These are phyloP conservation scores for Amaurobius ferox DNA, from an alignment of 2,888 invertebrate species.

Conservation along the genomic window DNA sequence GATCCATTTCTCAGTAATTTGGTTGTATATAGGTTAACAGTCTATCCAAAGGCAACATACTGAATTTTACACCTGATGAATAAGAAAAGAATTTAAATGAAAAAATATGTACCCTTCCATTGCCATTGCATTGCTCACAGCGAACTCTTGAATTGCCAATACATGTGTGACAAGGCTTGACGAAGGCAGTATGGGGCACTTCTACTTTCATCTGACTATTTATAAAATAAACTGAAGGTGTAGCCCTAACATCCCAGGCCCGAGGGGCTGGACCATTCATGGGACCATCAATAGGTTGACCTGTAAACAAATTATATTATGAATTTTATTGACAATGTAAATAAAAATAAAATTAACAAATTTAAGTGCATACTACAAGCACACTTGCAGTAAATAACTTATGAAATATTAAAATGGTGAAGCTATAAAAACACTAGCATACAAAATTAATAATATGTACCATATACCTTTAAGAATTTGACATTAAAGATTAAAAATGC, in stretches of 20 bases:
- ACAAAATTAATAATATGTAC: too few species aligned
- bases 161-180: conserved; percentile 73
- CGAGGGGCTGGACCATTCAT: conserved; percentile 73
- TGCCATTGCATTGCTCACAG: conserved; percentile 48
- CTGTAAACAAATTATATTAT: conserved; percentile 36
- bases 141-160: conserved; percentile 52
- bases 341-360: background rate
- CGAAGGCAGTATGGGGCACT: conserved; percentile 77
- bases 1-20: too few species aligned
- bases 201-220: conserved; percentile 75
- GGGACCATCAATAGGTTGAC: conserved; percentile 75
- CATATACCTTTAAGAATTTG: too few species aligned
- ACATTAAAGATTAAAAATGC: too few species aligned
- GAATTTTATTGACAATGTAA: background rate
- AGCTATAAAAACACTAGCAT: too few species aligned
- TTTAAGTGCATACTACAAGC: background rate
- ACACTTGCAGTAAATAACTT: too few species aligned
- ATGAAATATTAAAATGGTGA: too few species aligned
- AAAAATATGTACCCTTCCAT: conserved; percentile 56
- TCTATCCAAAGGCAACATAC: too few species aligned
- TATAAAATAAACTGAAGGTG: conserved; percentile 75
- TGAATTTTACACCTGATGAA: too few species aligned
- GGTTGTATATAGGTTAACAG: too few species aligned
- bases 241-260: conserved; percentile 76
- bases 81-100: too few species aligned